A percentile compares a stretch with the other conserved stretches of the same genome.
These are phyloP conservation scores for Sinohyriopsis cumingii DNA, from an alignment of 2,888 invertebrate species.

Conservation along the genomic window DNA sequence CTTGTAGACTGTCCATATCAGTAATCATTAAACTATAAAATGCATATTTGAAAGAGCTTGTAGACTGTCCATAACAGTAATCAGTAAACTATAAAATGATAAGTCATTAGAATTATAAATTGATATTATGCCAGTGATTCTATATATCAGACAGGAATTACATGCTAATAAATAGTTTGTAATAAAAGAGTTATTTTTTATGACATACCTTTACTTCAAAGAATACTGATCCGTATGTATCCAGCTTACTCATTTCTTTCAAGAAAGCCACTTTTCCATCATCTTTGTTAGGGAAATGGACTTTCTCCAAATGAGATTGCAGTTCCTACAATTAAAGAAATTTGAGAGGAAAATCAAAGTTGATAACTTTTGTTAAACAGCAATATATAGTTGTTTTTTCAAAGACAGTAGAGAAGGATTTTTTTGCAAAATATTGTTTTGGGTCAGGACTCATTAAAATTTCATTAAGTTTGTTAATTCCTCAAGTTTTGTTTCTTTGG, in stretches of 20 bases:
- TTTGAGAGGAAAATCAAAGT: background rate
- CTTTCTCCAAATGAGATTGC: conserved; percentile 21
- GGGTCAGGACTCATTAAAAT: too few species aligned
- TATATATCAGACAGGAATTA: too few species aligned
- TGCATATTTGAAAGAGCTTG: too few species aligned
- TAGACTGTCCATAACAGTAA: too few species aligned
- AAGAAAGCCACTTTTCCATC: conserved; percentile 54
- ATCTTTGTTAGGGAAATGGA: conserved; percentile 40
- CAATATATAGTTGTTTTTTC: background rate
- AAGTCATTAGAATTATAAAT: background rate
- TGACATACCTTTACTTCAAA: conserved; percentile 62
- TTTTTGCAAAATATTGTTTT: too few species aligned
- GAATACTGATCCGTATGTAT: conserved; percentile 64
- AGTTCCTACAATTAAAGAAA: conserved; percentile 31
- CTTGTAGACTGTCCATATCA: too few species aligned
- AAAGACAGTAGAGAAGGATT: background rate
- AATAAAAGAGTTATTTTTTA: too few species aligned
- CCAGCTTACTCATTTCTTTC: conserved; percentile 37
- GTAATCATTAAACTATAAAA: background rate
- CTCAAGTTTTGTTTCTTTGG: too few species aligned
- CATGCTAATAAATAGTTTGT: too few species aligned
- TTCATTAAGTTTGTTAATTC: too few species aligned
- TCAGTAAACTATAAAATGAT: background rate
- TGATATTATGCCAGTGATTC: background rate
- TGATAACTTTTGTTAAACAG: too few species aligned